Percentiles rank a stretch among this genome's conserved stretches.
These are phyloP conservation scores for Anagrus nilaparvatae DNA, from an alignment of 1,140 invertebrate genomes.

Conservation along the genomic window DNA sequence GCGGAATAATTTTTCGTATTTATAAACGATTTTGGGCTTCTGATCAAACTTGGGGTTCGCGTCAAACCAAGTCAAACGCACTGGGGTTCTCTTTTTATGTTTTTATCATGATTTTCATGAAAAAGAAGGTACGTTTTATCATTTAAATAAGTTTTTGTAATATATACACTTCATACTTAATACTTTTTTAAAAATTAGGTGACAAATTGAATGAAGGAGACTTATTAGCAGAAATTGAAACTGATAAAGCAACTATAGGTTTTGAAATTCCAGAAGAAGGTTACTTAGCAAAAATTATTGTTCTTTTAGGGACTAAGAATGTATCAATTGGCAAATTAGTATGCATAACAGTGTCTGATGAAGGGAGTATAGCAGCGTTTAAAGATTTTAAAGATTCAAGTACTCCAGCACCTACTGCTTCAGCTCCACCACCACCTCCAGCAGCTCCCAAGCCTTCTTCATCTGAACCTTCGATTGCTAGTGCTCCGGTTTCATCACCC, in stretches of 20 bases:
- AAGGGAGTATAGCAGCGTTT: conserved; percentile 64
- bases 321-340: conserved; percentile 78
- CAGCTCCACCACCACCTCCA: conserved; percentile 31
- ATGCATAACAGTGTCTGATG: conserved; percentile 77
- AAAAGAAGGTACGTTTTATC: no score
- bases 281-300: conserved; percentile 91
- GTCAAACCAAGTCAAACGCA: no score
- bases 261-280: conserved; percentile 99
- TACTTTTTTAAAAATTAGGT: conserved; percentile 43
- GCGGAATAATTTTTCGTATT: no score
- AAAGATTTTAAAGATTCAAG: conserved; percentile 60
- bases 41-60: no score
- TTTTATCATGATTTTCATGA: no score
- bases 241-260: conserved; percentile 99
- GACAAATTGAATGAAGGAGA: conserved; percentile 66
- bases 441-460: conserved; percentile 27
- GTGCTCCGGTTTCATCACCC: conserved; percentile 30
- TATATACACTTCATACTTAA: no score
- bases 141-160: no score
- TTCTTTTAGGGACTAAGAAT: conserved; percentile 70
- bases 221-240: conserved; percentile 97
- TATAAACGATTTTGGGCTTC: no score
- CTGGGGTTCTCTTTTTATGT: no score
- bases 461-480: conserved; percentile 31
- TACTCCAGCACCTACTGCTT: conserved; percentile 22